phyloP scores from a whole-genome alignment of 2,113 vertebrate genomes.

The Petroica traversi region DNA sequence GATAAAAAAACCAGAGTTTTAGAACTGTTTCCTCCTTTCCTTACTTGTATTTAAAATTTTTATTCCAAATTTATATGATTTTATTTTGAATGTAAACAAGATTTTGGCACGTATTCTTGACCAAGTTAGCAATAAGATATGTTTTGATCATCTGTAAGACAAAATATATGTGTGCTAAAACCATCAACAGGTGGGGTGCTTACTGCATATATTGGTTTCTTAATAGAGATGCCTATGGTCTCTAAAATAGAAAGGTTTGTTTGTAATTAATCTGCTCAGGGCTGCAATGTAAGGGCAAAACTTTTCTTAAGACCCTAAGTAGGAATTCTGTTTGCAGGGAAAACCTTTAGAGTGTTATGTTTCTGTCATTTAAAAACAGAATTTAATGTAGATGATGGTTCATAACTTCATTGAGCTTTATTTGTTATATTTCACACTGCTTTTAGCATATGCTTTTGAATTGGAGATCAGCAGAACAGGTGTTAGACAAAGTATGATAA shows the following conservation, averaged over 20 bases:
- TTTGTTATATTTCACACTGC: conserved; percentile 68
- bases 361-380: conserved; percentile 33
- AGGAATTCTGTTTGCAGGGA: not conserved
- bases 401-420: conserved; percentile 58
- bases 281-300: not conserved
- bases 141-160: not conserved
- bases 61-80: not conserved
- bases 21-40: not conserved
- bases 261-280: not conserved
- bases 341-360: not conserved
- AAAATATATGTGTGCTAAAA: not conserved
- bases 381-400: conserved; percentile 42
- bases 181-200: not conserved
- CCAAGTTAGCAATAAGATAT: not conserved
- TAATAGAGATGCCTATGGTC: not conserved
- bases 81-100: not conserved
- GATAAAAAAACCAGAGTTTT: not conserved
- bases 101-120: not conserved
- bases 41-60: not conserved
- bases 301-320: not conserved
- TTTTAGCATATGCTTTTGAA: conserved; percentile 77
- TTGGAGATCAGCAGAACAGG: conserved; percentile 74
- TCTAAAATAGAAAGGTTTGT: not conserved
- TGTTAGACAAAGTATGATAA: conserved; percentile 78
- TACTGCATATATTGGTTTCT: not conserved